Evolutionary conservation across 2,888 invertebrate species (phyloP).

Genomic region (Lasioglossum figueresi): DNA sequence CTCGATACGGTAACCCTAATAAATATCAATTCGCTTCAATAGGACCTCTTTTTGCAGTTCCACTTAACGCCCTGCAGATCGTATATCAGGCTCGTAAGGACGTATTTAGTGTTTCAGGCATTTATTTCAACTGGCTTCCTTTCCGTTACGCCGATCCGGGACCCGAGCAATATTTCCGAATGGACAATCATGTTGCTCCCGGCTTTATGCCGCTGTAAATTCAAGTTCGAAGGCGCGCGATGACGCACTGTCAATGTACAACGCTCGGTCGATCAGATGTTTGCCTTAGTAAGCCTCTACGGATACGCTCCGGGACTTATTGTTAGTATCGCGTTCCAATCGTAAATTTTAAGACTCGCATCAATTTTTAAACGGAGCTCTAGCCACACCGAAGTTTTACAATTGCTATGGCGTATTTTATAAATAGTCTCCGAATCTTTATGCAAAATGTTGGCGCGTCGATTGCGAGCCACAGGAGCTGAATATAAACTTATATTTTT

Average conservation of each 20-base stretch:
- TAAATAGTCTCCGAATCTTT: too few species aligned
- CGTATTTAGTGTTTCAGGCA: constrained; percentile 2
- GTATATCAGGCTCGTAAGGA: not conserved
- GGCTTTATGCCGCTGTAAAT: not conserved
- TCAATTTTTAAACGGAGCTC: too few species aligned
- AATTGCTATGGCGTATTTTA: too few species aligned
- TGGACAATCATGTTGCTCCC: not conserved
- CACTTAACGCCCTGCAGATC: not conserved
- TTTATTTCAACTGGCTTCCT: not conserved
- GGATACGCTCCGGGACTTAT: not conserved
- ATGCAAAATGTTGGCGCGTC: too few species aligned
- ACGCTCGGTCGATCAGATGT: not conserved
- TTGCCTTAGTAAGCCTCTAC: not conserved
- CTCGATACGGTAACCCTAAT: constrained; percentile 20
- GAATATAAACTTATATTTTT: too few species aligned
- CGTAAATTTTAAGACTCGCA: not conserved
- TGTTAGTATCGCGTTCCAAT: not conserved
- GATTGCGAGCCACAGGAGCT: too few species aligned
- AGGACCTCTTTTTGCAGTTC: not conserved
- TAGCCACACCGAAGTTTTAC: too few species aligned
- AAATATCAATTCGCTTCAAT: constrained; percentile 38
- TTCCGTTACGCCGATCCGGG: not conserved
- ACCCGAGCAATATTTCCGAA: not conserved
- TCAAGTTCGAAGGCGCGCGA: not conserved
- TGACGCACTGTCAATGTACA: not conserved